A percentile compares a stretch with the other conserved stretches of the same genome.
Evolutionary conservation across 1,140 invertebrate species (phyloP).

Genomic region (Idris sp.): DNA sequence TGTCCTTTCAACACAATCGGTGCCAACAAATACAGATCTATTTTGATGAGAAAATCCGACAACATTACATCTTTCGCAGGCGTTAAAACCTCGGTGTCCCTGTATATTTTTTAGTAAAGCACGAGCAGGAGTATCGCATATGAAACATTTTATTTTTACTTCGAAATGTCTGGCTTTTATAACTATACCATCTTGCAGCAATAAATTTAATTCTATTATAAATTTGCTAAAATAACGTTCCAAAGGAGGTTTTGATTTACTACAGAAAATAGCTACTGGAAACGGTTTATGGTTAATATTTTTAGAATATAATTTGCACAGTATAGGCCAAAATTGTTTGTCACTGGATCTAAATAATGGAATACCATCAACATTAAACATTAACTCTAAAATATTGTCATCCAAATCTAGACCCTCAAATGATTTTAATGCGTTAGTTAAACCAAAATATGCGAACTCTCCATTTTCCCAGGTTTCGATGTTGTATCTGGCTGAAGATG

Average conservation of each 20-base stretch:
- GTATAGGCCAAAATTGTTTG: no score
- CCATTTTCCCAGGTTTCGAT: conserved; percentile 26
- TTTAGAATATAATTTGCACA: no score
- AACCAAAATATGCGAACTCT: conserved; percentile 51
- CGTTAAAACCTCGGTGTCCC: conserved; percentile 4
- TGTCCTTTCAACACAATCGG: conserved; percentile 18
- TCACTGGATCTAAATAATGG: no score
- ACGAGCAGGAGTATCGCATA: conserved; percentile 17
- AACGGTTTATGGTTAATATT: no score
- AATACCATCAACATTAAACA: conserved; percentile 54
- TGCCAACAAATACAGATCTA: conserved; percentile 19
- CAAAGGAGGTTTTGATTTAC: no score
- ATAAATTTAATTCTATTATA: conserved; percentile 38
- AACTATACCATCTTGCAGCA: conserved; percentile 8
- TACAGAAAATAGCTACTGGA: no score
- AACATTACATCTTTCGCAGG: conserved; percentile 22
- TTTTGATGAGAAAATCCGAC: conserved; percentile 6
- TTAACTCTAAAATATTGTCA: conserved; percentile 26
- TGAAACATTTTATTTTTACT: no score
- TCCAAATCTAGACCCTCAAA: conserved; percentile 27
- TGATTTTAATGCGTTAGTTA: conserved; percentile 19
- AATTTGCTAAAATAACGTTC: no score
- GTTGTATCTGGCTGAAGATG: conserved; percentile 9
- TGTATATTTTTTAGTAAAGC: conserved; percentile 22
- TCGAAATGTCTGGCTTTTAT: conserved; percentile 7